Base-by-base conservation (phyloP, 2,797 vertebrate genomes). In the Hozukius guyotensis region DNA sequence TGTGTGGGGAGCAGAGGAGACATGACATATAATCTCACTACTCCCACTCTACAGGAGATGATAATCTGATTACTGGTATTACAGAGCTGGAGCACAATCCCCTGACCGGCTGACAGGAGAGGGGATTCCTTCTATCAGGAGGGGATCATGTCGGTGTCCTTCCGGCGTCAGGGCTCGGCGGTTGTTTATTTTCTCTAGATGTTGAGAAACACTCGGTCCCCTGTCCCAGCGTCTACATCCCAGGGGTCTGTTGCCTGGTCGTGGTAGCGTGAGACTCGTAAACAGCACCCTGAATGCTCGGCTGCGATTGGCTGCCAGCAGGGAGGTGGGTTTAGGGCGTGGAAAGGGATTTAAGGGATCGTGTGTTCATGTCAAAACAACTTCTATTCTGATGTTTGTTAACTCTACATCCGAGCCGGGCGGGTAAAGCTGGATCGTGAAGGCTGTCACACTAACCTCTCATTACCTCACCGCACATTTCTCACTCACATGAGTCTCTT, bases 11-110 rank as follows among this genome's bases (percentile, higher is more conserved):
- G 67, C 24, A n/a, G 70, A 25, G n/a, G n/a, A 75, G 73, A 57
- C 55, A 31, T 78, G 70, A 87, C 57, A 79, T 79, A 82, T 78
- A 87, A 88, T 93, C 88, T 76, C 66, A 73, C 66, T 67, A 32
- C 78, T 83, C 38, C 68, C 38, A 32, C 56, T 82, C 64, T 56
- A n/a, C 59, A 34, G 64, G 62, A 85, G 61, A 88, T 79, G 49
- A 86, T 90, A 87, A 92, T 91, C 82, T 89, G 85, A 93, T 93
- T 92, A 82, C 22, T 72, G 62, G 70, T 34, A 60, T 87, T 82
- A 87, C 29, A 62, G 66, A 29, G 72, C 53, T 29, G 68, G 27
- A 78, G 52, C 38, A 70, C 69, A 72, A 64, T 46, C 29, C 67
- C 46, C 75, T 11, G 73, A 69, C 69, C 67, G 56, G 34, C 74